Evolutionary conservation across 2,797 vertebrate genomes (phyloP), one percentile per base, ranked within the genome.

Genomic region (Hypotaenidia okinawae): DNA sequence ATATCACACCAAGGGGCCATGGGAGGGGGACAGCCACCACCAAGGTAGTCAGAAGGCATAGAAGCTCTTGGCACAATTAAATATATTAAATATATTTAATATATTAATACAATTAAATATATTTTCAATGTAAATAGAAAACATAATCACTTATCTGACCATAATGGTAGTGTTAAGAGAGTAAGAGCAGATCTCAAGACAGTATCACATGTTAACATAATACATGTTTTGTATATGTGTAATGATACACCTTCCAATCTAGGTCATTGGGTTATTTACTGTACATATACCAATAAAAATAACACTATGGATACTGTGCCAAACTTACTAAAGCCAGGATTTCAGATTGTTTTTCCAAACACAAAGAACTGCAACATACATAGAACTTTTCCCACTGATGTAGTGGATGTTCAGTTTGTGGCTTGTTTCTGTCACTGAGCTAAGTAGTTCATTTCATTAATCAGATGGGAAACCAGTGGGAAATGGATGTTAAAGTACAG

Each of bases 351-450:
- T 84, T 92, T 88, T 28, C 35, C 24, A 58, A 43, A 73, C 16
- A 17, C n/a, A 81, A 85, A 83, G 30, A 80, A 61, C 69, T 64
- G 61, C 18, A 68, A 37, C 23, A 19, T n/a, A 21, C 1, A 6
- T 52, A 86, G 90, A 49, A 51, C 35, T 92, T 93, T 96, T 94
- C 89, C 59, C 35, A 57, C 73, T 95, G 79, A 70, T 73, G 90
- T 49, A 86, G 81, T 1, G 35, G 27, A 82, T 77, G 18, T 73
- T 93, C 72, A 70, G 9, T 96, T 95, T 68, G 68, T 91, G 77
- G 47, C 7, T 84, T 74, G 11, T 74, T 91, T 62, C n/a, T 92
- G 63, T 91, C 45, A 73, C 70, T 94, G 68, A 84, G 61, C 86
- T 95, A 63, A 89, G 52, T 27, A 89, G 37, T 47, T 81, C 1